These are phyloP conservation scores for Euthynnus affinis DNA, from an alignment of 2,797 vertebrate genomes.

Conservation along the genomic window DNA sequence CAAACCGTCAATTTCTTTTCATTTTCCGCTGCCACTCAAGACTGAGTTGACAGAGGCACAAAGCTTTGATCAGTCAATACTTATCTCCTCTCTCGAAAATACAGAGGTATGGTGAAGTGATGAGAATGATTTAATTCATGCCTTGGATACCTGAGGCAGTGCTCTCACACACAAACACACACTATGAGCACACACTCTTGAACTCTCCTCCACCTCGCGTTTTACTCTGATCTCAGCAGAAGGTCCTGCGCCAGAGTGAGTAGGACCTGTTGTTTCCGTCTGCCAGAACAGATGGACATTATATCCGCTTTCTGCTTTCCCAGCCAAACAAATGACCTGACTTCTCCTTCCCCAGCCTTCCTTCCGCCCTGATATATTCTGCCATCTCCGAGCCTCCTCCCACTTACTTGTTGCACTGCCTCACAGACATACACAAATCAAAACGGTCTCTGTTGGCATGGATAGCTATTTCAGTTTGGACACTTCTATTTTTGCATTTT, in stretches of 20 bases:
- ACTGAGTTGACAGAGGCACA: conserved; percentile 51
- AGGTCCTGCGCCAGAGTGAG: conserved; percentile 65
- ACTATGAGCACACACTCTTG: conserved; percentile 54
- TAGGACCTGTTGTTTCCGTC: conserved; percentile 79
- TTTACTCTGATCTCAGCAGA: conserved; percentile 74
- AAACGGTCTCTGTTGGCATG: conserved; percentile 56
- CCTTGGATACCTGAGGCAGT: conserved; percentile 71
- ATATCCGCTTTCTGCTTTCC: conserved; percentile 75
- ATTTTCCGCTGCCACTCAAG: conserved; percentile 56
- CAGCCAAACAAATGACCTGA: conserved; percentile 71
- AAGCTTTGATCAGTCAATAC: conserved; percentile 51
- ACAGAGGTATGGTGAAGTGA: conserved; percentile 63
- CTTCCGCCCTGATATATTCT: conserved; percentile 56
- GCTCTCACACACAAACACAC: conserved; percentile 53
- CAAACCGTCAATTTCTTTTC: conserved; percentile 63
- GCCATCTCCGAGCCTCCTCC: conserved; percentile 41
- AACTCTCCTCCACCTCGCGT: conserved; percentile 69
- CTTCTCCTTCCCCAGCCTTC: conserved; percentile 49
- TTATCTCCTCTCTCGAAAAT: conserved; percentile 53
- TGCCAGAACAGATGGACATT: conserved; percentile 81
- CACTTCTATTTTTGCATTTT: conserved; percentile 65
- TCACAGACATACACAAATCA: conserved; percentile 59
- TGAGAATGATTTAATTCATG: conserved; percentile 68
- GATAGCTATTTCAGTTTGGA: conserved; percentile 54
- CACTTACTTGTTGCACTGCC: conserved; percentile 53